phyloP scores from a whole-genome alignment of 2,797 vertebrate species.

The Hephaestus fuliginosus region DNA sequence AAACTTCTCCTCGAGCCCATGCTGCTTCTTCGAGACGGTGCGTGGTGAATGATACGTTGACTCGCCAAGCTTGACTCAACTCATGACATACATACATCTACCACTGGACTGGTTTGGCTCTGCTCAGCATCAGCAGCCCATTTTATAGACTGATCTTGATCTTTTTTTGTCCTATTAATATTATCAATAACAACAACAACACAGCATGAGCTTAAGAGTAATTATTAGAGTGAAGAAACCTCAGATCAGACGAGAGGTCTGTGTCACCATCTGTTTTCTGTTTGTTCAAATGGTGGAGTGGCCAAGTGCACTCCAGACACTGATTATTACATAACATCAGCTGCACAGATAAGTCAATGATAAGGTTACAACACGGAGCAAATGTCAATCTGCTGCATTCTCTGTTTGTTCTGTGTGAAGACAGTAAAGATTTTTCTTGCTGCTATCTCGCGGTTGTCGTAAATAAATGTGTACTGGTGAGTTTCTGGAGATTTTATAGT shows the following conservation, averaged over 20 bases:
- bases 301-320: conserved; percentile 7
- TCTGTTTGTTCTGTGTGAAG: neutral
- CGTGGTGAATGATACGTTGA: neutral
- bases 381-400: conserved; percentile 30
- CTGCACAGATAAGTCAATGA: neutral
- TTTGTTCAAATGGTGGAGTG: conserved; percentile 9
- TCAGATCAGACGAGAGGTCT: neutral
- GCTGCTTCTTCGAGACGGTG: neutral
- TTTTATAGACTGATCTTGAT: neutral
- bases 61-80: neutral
- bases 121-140: neutral
- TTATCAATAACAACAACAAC: neutral
- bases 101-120: neutral
- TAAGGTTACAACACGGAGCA: neutral
- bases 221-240: neutral
- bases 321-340: conserved; percentile 39
- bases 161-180: no score
- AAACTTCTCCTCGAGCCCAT: neutral
- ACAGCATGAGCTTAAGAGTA: neutral
- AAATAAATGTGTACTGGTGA: no score
- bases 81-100: neutral
- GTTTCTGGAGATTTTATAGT: neutral
- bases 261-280: neutral
- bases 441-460: no score
- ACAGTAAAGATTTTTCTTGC: no score